These are phyloP conservation scores for Lasioglossum marginatum DNA, from an alignment of 2,888 invertebrate species.

Conservation along the genomic window DNA sequence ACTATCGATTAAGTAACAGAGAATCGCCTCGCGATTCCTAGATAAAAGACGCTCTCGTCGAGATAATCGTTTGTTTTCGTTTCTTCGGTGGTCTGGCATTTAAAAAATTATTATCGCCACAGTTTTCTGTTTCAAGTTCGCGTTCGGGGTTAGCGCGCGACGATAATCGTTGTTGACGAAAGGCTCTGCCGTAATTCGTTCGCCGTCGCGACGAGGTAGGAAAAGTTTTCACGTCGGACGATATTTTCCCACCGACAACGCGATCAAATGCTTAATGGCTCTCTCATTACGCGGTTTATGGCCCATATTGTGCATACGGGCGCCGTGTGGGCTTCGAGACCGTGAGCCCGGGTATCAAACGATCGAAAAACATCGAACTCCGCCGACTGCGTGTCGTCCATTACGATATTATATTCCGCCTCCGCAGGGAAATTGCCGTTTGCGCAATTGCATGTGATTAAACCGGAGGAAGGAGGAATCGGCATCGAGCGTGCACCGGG, in stretches of 20 bases:
- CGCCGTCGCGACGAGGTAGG: neutral
- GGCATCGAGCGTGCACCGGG: neutral
- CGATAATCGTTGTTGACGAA: neutral
- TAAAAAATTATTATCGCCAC: neutral
- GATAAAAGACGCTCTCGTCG: conserved; percentile 20
- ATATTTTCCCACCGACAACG: conserved; percentile 43
- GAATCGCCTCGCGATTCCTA: neutral
- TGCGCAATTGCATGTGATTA: conserved; percentile 32
- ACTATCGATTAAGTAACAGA: conserved; percentile 27
- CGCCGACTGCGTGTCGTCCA: conserved; percentile 31
- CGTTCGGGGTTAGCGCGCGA: neutral
- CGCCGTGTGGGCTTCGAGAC: conserved; percentile 53
- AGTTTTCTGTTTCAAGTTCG: neutral
- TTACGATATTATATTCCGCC: conserved; percentile 42
- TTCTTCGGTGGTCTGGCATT: neutral
- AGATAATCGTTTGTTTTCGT: neutral
- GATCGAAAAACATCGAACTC: conserved; percentile 51
- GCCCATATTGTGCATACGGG: conserved; percentile 33
- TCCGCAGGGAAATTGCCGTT: conserved; percentile 36
- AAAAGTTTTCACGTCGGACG: neutral
- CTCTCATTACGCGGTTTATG: conserved; percentile 44
- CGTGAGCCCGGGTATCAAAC: conserved; percentile 26
- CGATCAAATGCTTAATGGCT: conserved; percentile 38
- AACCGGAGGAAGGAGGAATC: conserved; percentile 1
- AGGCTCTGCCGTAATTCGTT: neutral